These are phyloP conservation scores for Netelia inedita DNA, from an alignment of 2,888 invertebrate species.

Conservation along the genomic window DNA sequence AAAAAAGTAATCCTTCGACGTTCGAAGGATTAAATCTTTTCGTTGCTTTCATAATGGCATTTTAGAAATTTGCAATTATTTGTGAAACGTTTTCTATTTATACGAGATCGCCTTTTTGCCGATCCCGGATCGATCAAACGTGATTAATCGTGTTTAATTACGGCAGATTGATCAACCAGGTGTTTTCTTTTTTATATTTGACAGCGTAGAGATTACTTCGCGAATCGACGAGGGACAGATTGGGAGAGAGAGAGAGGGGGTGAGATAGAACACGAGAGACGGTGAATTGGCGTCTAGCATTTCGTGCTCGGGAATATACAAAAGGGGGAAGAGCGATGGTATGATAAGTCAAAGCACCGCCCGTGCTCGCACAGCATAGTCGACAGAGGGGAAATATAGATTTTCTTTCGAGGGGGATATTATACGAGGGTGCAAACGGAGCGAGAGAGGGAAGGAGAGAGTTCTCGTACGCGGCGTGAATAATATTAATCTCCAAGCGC, in stretches of 20 bases:
- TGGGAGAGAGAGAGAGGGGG: neutral
- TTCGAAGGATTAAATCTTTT: neutral
- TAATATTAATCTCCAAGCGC: constrained; percentile 71
- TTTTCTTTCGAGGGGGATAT: constrained; percentile 65
- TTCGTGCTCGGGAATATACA: constrained; percentile 29
- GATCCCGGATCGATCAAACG: neutral
- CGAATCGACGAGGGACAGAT: neutral
- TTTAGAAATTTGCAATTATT: neutral
- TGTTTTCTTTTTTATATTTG: neutral
- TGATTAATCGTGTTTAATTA: neutral
- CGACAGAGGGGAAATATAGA: constrained; percentile 70
- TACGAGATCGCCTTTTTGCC: too few relatives aligned
- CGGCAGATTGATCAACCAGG: constrained; percentile 2
- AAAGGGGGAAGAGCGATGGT: constrained; percentile 29
- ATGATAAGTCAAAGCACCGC: constrained; percentile 33
- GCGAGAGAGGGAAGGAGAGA: constrained; percentile 23
- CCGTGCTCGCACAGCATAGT: constrained; percentile 4
- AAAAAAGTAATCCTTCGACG: neutral
- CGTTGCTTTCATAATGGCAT: neutral
- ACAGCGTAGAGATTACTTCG: neutral
- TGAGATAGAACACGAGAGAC: neutral
- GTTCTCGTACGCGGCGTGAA: constrained; percentile 69
- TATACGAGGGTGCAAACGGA: constrained; percentile 60
- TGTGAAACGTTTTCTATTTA: too few relatives aligned
- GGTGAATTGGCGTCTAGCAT: constrained; percentile 12